Evolutionary conservation across 1,140 invertebrate species (phyloP).

Genomic region (Cecropterus lyciades): DNA sequence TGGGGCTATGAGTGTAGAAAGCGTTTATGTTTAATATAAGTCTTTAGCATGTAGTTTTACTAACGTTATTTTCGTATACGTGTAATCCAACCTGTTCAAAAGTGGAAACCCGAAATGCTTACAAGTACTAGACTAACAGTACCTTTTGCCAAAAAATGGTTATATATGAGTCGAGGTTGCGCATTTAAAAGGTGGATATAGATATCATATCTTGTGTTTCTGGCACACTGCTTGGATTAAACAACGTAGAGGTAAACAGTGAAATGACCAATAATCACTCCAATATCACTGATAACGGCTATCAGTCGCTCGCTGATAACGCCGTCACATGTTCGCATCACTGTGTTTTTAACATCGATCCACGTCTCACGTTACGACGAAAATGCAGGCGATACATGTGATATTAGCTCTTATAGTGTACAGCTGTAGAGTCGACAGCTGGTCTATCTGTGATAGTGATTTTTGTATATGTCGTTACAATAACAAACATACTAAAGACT

Average conservation of each 20-base stretch:
- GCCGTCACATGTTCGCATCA: conserved; percentile 35
- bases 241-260: conserved; percentile 44
- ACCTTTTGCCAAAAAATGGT: too few species aligned
- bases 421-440: conserved; percentile 43
- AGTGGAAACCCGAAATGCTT: too few species aligned
- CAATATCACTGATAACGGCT: conserved; percentile 63
- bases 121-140: too few species aligned
- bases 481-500: conserved; percentile 50
- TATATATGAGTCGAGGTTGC: neutral
- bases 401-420: conserved; percentile 45
- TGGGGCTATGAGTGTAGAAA: too few species aligned
- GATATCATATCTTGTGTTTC: conserved; percentile 30
- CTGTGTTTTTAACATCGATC: conserved; percentile 30
- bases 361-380: conserved; percentile 37
- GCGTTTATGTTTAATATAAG: too few species aligned
- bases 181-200: neutral
- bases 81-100: too few species aligned
- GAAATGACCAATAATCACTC: conserved; percentile 70
- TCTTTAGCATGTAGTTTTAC: too few species aligned
- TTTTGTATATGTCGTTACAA: conserved; percentile 57
- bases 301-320: conserved; percentile 52
- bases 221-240: conserved; percentile 21
- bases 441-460: conserved; percentile 56
- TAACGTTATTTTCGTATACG: too few species aligned
- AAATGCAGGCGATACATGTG: conserved; percentile 43